Percentiles rank a stretch among this genome's conserved stretches.
phyloP scores from a whole-genome alignment of 2,113 vertebrate genomes.

The Sylvia atricapilla region DNA sequence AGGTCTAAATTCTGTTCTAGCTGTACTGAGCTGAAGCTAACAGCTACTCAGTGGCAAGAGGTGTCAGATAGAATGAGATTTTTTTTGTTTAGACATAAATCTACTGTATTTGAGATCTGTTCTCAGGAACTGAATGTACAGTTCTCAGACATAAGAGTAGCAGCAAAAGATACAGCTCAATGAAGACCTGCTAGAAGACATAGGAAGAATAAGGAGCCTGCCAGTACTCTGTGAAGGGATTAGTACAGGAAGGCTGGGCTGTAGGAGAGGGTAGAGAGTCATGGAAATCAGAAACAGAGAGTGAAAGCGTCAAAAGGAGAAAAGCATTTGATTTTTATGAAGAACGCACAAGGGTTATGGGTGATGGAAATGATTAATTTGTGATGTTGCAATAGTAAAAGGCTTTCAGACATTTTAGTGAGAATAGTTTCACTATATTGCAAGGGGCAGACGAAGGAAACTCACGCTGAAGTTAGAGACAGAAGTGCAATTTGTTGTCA shows the following conservation, averaged over 20 bases:
- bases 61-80: not conserved
- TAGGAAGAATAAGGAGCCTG: not conserved
- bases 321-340: not conserved
- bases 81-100: slow-evolving; percentile 10
- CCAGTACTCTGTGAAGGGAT: not conserved
- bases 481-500: not conserved
- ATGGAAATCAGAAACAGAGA: not conserved
- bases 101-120: not conserved
- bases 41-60: not conserved
- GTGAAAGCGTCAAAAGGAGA: not conserved
- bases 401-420: not conserved
- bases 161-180: not conserved
- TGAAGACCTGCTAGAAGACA: not conserved
- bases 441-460: not conserved
- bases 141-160: not conserved
- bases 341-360: rapidly evolving
- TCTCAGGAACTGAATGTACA: not conserved
- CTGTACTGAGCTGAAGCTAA: not conserved
- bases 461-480: not conserved
- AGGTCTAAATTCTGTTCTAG: not conserved
- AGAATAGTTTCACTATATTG: not conserved
- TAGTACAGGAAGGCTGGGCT: not conserved
- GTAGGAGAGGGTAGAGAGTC: not conserved
- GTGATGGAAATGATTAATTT: not conserved
- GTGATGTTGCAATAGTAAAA: not conserved